These are phyloP conservation scores for Dinoponera quadriceps DNA, from an alignment of 1,140 invertebrate species.

Conservation along the genomic window DNA sequence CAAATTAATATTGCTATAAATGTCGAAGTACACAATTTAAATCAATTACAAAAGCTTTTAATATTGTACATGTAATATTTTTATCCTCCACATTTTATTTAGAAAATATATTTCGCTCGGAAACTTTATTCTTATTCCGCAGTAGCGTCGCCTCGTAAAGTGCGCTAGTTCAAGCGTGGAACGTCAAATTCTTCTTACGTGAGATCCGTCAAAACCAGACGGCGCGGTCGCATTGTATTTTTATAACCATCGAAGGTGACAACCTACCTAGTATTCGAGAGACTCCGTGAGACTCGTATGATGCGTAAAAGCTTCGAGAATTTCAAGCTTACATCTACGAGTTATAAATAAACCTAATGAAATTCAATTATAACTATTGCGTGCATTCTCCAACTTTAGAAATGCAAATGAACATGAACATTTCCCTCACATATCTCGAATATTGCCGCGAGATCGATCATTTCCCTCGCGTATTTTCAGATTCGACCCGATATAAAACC, in stretches of 20 bases:
- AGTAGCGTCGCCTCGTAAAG: conserved; percentile 40
- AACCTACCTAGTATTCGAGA: conserved; percentile 6
- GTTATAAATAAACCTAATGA: neutral
- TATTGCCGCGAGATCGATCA: conserved; percentile 37
- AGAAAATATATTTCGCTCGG: conserved; percentile 6
- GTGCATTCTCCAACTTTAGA: neutral
- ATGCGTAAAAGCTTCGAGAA: conserved; percentile 4
- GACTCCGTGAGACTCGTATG: conserved; percentile 1
- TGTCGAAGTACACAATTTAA: too few relatives aligned
- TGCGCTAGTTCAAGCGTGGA: conserved; percentile 33
- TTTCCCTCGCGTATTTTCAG: conserved; percentile 53
- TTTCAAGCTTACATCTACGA: neutral
- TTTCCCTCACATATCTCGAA: conserved; percentile 45
- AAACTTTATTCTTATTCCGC: conserved; percentile 38
- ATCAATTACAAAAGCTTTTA: neutral
- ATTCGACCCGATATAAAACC: conserved; percentile 10
- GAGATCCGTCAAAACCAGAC: conserved; percentile 56
- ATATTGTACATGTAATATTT: neutral
- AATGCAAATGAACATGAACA: conserved; percentile 1
- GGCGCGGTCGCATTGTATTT: conserved; percentile 37
- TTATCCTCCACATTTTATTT: conserved; percentile 21
- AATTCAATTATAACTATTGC: neutral
- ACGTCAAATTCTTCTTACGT: conserved; percentile 52
- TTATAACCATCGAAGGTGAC: conserved; percentile 55
- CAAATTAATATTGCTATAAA: too few relatives aligned